Conservation (phyloP, 1,140 invertebrate species). For the Linepithema humile region DNA sequence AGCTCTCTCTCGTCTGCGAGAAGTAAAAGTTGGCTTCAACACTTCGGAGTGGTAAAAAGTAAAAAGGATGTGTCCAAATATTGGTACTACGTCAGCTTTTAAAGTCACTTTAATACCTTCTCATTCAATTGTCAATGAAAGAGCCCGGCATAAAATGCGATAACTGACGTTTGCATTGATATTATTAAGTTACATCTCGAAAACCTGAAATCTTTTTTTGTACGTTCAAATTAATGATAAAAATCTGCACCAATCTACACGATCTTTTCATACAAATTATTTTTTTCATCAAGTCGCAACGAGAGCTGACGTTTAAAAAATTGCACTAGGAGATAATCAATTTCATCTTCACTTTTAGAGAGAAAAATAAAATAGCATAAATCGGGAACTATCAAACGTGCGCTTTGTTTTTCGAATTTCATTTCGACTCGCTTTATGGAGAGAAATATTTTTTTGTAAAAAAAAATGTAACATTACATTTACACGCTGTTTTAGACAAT, state of each 20-base stretch:
- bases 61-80: conserved; percentile 48
- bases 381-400: background rate
- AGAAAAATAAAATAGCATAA: conserved; percentile 1
- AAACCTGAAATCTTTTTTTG: background rate
- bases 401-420: background rate
- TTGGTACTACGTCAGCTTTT: conserved; percentile 49
- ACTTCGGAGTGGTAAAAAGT: conserved; percentile 37
- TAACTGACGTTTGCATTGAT: conserved; percentile 7
- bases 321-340: background rate
- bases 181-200: conserved; percentile 14
- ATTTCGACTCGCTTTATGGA: conserved; percentile 3
- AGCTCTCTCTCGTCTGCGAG: background rate
- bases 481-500: background rate
- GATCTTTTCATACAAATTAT: background rate
- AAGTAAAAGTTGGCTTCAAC: conserved; percentile 52
- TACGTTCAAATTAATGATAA: background rate
- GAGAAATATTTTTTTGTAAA: background rate
- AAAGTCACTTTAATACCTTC: conserved; percentile 18
- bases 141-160: background rate
- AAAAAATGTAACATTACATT: conserved; percentile 1
- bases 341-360: background rate
- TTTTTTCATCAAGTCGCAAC: background rate
- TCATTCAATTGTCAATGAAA: conserved; percentile 28
- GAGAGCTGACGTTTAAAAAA: background rate
- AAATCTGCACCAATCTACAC: background rate